phyloP scores from a whole-genome alignment of 1,140 invertebrate genomes.

The Drosophila yakuba region DNA sequence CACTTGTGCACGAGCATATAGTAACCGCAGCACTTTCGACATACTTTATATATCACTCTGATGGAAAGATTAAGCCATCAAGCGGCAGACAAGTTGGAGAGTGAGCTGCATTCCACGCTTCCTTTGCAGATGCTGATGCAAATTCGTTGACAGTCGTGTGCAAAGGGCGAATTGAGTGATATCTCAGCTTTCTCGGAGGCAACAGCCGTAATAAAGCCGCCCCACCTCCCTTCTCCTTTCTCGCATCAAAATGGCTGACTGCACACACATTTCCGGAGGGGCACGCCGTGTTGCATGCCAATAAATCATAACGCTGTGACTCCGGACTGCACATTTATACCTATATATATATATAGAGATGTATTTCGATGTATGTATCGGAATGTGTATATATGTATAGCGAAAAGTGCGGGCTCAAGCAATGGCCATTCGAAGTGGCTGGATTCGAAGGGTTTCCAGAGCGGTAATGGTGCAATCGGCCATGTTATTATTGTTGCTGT shows the following conservation, averaged over 20 bases:
- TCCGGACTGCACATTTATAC: slow-evolving; percentile 30
- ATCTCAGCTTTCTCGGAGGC: slow-evolving; percentile 39
- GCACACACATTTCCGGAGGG: slow-evolving; percentile 50
- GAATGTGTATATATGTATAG: not conserved
- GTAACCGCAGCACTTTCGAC: not conserved
- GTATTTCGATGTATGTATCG: too few relatives aligned
- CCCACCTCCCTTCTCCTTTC: not conserved
- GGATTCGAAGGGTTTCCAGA: slow-evolving; percentile 12
- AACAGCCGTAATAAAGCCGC: slow-evolving; percentile 35
- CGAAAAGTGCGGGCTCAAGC: slow-evolving; percentile 12
- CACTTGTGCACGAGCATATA: too few relatives aligned
- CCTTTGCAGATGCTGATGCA: slow-evolving; percentile 36
- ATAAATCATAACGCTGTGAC: slow-evolving; percentile 75
- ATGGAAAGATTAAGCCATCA: not conserved
- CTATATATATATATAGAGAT: not conserved
- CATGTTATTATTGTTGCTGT: slow-evolving; percentile 70
- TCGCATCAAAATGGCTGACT: slow-evolving; percentile 61
- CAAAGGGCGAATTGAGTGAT: slow-evolving; percentile 44
- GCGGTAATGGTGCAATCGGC: slow-evolving; percentile 75
- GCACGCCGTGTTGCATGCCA: slow-evolving; percentile 76
- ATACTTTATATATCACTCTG: not conserved
- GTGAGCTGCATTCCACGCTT: slow-evolving; percentile 4
- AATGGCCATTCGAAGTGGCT: slow-evolving; percentile 3
- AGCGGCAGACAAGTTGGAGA: slow-evolving; percentile 15
- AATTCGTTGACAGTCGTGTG: slow-evolving; percentile 48